phyloP scores from a whole-genome alignment of 2,888 invertebrate genomes.

The Ichneumoninae sp. region DNA sequence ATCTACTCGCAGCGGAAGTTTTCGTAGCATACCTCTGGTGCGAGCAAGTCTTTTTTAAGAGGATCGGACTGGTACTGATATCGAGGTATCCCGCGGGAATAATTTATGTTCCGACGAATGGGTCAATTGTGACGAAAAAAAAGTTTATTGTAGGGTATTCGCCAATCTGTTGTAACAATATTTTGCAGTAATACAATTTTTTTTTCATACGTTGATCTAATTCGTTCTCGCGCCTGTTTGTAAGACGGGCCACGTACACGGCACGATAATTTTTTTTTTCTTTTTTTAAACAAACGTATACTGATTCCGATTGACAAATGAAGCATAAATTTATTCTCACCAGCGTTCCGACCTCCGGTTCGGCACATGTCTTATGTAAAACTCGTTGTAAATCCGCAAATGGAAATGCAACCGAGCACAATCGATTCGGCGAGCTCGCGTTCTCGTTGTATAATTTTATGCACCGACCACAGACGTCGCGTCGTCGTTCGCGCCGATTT shows the following conservation, averaged over 20 bases:
- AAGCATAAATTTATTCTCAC: conserved; percentile 59
- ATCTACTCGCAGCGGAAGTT: conserved; percentile 45
- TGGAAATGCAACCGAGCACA: conserved; percentile 2
- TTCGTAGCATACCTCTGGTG: conserved; percentile 11
- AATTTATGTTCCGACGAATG: conserved; percentile 30
- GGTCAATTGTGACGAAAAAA: conserved; percentile 12
- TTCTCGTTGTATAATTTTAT: conserved; percentile 26
- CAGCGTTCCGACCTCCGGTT: conserved; percentile 8
- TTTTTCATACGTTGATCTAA: conserved; percentile 26
- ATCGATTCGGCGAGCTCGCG: conserved; percentile 5
- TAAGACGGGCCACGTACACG: conserved; percentile 27
- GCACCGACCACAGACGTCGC: conserved; percentile 9
- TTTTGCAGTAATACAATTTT: conserved; percentile 45
- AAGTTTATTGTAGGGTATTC: conserved; percentile 6
- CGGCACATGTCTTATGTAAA: background rate
- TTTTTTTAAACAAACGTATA: conserved; percentile 48
- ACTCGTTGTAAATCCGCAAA: conserved; percentile 19
- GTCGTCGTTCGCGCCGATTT: conserved; percentile 9
- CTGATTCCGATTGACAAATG: conserved; percentile 48
- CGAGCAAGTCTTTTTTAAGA: conserved; percentile 31
- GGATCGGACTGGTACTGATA: conserved; percentile 34
- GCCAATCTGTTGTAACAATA: conserved; percentile 43
- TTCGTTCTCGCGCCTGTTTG: conserved; percentile 44
- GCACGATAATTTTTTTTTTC: conserved; percentile 38
- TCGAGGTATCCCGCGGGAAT: conserved; percentile 32